Base-by-base conservation (phyloP, 1,140 invertebrate genomes). In the Aleiodes sp. region DNA sequence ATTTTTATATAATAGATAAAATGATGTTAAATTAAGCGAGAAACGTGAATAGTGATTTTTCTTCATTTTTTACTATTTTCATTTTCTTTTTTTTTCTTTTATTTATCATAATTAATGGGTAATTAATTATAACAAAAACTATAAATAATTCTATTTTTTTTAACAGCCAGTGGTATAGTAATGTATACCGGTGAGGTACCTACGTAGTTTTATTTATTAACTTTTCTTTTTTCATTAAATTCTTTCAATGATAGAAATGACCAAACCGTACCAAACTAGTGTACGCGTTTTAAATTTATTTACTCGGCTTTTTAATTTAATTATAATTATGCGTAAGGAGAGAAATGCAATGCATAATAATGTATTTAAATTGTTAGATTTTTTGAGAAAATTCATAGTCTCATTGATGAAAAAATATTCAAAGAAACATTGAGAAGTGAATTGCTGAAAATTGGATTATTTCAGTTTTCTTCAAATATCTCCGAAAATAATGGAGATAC, bases 131-230 rank as follows among this genome's bases (percentile, higher is more conserved):
- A 81, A 82, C 83, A 83, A 84, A 84, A 83, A 79, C 81, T 86
- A 84, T 82, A 78, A 81, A 81, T 84, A 84, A 82, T 84, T 82
- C 81, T 86, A 86, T 85, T 72, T 31, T 24, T 33, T 85, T 84
- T 80, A 85, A 86, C 84, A 86, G 84, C 84, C 84, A 86, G 82
- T 86, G 84, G 84, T 85, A 84, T 84, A 84, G 76, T 86, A 80
- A 84, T 82, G 79, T 85, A 86, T 86, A 86, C 83, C 82, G 83
- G 83, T 84, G 82, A 86, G 84, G 84, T 86, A 86, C 82, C 83
- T 86, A 86, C 83, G 82, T 86, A 85, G 82, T 86, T 85, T 84
- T 75, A 78, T 79, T 75, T 78, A 76, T 76, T 63, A 19, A 31
- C 14, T 6, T 41, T 63, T 63, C 9, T 37, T n/a, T n/a, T n/a